Evolutionary conservation across 2,888 invertebrate genomes (phyloP).

Genomic region (Cloeon dipterum): DNA sequence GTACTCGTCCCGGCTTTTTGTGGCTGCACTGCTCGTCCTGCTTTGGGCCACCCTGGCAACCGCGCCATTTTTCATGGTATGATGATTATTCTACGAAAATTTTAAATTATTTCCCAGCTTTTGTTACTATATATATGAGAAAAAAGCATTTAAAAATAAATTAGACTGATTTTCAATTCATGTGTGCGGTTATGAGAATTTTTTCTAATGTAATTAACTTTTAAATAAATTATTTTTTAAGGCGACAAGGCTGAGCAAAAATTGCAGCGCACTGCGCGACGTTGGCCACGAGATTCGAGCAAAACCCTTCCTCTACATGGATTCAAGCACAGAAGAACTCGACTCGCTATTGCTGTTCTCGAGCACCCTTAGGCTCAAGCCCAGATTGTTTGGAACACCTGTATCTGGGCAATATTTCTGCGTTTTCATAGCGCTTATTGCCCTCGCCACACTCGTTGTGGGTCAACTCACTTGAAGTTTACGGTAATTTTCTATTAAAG

Average conservation of each 20-base stretch:
- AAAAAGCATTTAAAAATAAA: too few species aligned
- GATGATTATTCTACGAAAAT: slow-evolving; percentile 16
- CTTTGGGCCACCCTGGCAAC: slow-evolving; percentile 39
- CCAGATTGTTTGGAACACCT: slow-evolving; percentile 48
- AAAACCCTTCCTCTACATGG: slow-evolving; percentile 58
- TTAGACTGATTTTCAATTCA: too few species aligned
- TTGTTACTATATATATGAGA: too few species aligned
- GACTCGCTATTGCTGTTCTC: slow-evolving; percentile 54
- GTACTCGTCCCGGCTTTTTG: slow-evolving; percentile 33
- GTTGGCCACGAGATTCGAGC: slow-evolving; percentile 58
- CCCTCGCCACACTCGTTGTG: slow-evolving; percentile 19
- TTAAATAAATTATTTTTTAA: slow-evolving; percentile 17
- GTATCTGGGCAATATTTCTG: slow-evolving; percentile 45
- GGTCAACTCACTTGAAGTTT: too few species aligned
- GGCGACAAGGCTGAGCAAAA: slow-evolving; percentile 51
- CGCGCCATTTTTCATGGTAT: slow-evolving; percentile 48
- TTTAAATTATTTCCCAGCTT: slow-evolving; percentile 7
- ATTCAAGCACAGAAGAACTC: slow-evolving; percentile 48
- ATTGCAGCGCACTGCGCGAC: slow-evolving; percentile 43
- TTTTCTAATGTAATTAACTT: too few species aligned
- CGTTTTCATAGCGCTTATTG: slow-evolving; percentile 30
- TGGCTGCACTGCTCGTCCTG: slow-evolving; percentile 8
- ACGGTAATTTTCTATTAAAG: too few species aligned
- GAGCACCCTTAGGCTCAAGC: slow-evolving; percentile 47
- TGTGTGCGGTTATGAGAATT: neutral